Conservation (phyloP, 2,888 invertebrate species). For the Hololepta plana region DNA sequence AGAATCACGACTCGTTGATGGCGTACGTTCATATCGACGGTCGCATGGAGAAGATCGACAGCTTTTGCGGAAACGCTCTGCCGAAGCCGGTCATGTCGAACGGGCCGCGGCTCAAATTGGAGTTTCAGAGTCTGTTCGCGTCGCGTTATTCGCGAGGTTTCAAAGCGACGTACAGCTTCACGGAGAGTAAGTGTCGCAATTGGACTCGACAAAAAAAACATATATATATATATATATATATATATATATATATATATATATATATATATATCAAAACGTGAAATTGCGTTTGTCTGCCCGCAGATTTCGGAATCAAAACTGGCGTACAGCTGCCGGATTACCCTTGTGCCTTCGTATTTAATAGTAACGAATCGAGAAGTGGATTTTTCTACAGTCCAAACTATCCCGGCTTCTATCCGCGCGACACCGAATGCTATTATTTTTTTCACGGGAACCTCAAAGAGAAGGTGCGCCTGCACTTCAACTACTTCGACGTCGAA, state of each 20-base stretch:
- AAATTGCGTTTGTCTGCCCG: conserved; percentile 15
- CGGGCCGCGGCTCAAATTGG: conserved; percentile 67
- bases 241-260: conserved; percentile 1
- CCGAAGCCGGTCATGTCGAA: conserved; percentile 89
- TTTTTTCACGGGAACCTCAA: conserved; percentile 67
- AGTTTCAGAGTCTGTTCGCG: conserved; percentile 66
- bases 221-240: conserved; percentile 2
- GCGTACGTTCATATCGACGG: conserved; percentile 71
- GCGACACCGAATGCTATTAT: conserved; percentile 81
- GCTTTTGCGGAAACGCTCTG: conserved; percentile 62
- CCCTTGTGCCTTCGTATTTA: conserved; percentile 77
- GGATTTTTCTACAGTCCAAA: conserved; percentile 80
- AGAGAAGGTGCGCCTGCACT: conserved; percentile 67
- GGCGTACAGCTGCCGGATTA: conserved; percentile 59
- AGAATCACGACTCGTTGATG: conserved; percentile 58
- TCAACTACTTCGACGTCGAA: conserved; percentile 86
- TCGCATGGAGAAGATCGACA: conserved; percentile 69
- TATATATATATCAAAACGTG: conserved; percentile 1
- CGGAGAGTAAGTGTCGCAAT: conserved; percentile 73
- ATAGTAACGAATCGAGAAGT: conserved; percentile 59
- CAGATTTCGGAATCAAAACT: conserved; percentile 78
- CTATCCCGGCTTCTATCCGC: conserved; percentile 77
- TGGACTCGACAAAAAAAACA: too few relatives aligned
- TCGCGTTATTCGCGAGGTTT: conserved; percentile 70
- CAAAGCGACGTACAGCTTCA: conserved; percentile 73